These are phyloP conservation scores for Stomatorhinus walkeri DNA, from an alignment of 2,797 vertebrate genomes.

Conservation along the genomic window DNA sequence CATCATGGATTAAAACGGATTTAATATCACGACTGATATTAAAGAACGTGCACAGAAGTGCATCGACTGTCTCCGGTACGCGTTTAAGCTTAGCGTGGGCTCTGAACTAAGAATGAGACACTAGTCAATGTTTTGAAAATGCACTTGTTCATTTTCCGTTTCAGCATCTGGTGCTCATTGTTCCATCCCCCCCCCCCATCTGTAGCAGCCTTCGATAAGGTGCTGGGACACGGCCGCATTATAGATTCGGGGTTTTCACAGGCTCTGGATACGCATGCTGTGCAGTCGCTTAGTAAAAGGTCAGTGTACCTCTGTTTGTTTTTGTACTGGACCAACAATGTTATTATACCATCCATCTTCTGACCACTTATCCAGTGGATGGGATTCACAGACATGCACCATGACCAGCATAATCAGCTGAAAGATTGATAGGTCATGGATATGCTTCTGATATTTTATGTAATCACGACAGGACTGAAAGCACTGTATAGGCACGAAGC, in stretches of 20 bases:
- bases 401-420: background rate
- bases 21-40: background rate
- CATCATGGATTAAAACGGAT: background rate
- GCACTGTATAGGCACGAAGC: background rate
- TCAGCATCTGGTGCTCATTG: background rate
- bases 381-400: background rate
- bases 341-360: background rate
- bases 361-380: background rate
- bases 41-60: background rate
- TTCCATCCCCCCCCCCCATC: background rate
- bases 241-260: background rate
- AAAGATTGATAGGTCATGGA: background rate
- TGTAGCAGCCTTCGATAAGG: background rate
- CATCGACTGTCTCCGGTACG: background rate
- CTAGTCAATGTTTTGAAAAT: background rate
- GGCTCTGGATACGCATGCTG: background rate
- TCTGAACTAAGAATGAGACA: background rate
- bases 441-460: background rate
- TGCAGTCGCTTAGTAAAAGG: background rate
- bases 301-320: background rate
- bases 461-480: background rate
- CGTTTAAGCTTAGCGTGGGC: background rate
- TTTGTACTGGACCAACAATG: background rate
- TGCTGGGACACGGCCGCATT: background rate
- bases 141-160: background rate